Conservation (phyloP, 2,113 vertebrate genomes). For the Ibidorhyncha struthersii region DNA sequence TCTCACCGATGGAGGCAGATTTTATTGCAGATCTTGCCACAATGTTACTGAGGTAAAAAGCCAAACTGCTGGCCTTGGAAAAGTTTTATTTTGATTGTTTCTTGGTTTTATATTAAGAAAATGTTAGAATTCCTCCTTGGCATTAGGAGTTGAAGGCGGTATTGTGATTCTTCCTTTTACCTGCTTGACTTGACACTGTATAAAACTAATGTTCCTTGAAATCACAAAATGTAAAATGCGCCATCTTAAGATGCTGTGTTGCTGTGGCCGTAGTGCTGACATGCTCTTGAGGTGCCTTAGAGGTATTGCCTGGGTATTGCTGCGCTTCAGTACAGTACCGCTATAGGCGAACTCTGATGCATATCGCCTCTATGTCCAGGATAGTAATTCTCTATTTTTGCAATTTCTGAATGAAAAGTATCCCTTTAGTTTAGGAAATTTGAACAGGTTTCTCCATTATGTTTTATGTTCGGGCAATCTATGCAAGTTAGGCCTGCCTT, state of each 20-base stretch:
- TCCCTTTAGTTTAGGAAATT: background rate
- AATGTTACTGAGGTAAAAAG: slow-evolving; percentile 90
- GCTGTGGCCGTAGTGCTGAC: background rate
- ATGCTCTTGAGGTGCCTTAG: background rate
- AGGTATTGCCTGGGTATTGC: background rate
- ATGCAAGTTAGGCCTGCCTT: background rate
- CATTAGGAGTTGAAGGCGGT: background rate
- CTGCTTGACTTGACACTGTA: background rate
- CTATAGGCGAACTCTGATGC: background rate
- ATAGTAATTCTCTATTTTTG: background rate
- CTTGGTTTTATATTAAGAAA: background rate
- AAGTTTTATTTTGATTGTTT: background rate
- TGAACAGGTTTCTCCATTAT: background rate
- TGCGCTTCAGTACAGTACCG: background rate
- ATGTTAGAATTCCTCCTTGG: background rate
- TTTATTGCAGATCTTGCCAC: slow-evolving; percentile 91
- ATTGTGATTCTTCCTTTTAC: background rate
- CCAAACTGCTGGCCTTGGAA: background rate
- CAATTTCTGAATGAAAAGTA: background rate
- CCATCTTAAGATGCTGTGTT: background rate
- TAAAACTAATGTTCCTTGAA: background rate
- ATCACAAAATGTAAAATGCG: background rate
- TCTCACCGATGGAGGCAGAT: slow-evolving; percentile 86
- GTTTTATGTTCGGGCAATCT: background rate
- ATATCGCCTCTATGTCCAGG: accelerated